Evolutionary conservation across 2,113 vertebrate genomes (phyloP), one percentile per base, ranked within the genome.

Genomic region (Lonchura striata): DNA sequence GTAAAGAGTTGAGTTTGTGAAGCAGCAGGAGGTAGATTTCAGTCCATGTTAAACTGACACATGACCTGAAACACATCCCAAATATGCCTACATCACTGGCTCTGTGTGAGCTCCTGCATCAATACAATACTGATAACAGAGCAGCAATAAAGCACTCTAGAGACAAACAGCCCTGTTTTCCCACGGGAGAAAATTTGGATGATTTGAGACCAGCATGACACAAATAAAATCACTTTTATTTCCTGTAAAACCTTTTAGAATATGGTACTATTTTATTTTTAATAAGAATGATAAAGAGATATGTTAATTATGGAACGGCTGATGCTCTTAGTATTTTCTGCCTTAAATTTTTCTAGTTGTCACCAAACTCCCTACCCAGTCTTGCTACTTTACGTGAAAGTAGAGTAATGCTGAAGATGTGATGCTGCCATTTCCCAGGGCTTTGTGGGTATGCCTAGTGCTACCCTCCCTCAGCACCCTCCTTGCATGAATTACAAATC

Each of bases 191-290:
- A 50, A 79, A 96, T 95, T 61, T 94, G 69, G 31, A 28, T 96
- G 88, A 94, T 97, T 96, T 90, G 83, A 95, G 86, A 96, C 57
- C 72, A 97, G 52, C 54, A 57, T 74, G 57, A 44, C 61, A 86
- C 35, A 75, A 94, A 95, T 93, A 92, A 97, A 95, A 88, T 50
- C 28, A 79, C 42, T 86, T 95, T 94, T 82, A 68, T 91, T 97
- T 97, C 79, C 79, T 95, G 65, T 89, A 91, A 96, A 81, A 93
- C 16, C 10, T 90, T 82, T 74, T 39, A 46, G 50, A 88, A 80
- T 42, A 46, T n/a, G 50, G 28, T 65, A 53, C 23, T 72, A n/a
- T 56, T 85, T 85, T 46, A 47, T 86, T 89, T 82, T 71, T 47
- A 0, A 0, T 75, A 21, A 69, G 63, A 42, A 63, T 93, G 88